Conservation (phyloP, 1,140 invertebrate species). For the Caenorhabditis elegans region WBcel235 BX284604.4:9801501-9802000, state of each 20-base stretch:
- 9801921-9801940: constrained; percentile 62
- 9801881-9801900: constrained; percentile 67
- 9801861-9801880: too few species aligned
- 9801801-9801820: too few species aligned
- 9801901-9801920: constrained; percentile 64
- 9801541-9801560: not conserved
- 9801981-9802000: constrained; percentile 63
- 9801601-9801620: constrained; percentile 28
- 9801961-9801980: constrained; percentile 65
- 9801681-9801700: not conserved
- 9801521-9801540: not conserved
- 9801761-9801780: not conserved
- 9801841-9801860: too few species aligned
- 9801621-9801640: constrained; percentile 19
- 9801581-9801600: not conserved
- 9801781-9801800: not conserved
- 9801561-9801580: not conserved
- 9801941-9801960: constrained; percentile 64
- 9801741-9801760: not conserved
- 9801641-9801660: not conserved
- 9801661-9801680: constrained; percentile 7
- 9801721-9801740: not conserved
- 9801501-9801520: too few species aligned
- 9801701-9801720: not conserved
- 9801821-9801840: too few species aligned